phyloP scores from a whole-genome alignment of 2,888 invertebrate genomes.

The Drosophila atripex region DNA sequence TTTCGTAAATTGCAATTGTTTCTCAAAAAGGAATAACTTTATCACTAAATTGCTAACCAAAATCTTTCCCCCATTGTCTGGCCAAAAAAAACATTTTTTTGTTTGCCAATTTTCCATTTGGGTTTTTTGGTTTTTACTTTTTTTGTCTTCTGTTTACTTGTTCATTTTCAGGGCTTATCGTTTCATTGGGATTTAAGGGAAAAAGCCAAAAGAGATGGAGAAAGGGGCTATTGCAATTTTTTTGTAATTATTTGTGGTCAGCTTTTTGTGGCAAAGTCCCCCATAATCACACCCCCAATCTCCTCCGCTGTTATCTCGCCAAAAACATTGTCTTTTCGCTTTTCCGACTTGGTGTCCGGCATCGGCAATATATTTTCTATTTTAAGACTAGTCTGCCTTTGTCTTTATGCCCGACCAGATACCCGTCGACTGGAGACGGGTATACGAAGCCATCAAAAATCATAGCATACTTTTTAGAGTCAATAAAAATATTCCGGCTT shows the following conservation, averaged over 20 bases:
- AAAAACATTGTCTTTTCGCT: conserved; percentile 1
- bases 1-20: conserved; percentile 1
- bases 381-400: conserved; percentile 27
- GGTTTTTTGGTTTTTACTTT: conserved; percentile 3
- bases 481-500: neutral
- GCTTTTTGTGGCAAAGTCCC: neutral
- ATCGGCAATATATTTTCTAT: conserved; percentile 18
- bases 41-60: conserved; percentile 21
- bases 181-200: conserved; percentile 5
- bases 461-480: neutral
- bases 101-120: conserved; percentile 34
- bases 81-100: conserved; percentile 6
- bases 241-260: conserved; percentile 40
- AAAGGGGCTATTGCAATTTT: conserved; percentile 19
- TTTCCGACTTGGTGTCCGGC: neutral
- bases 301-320: conserved; percentile 3
- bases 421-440: neutral
- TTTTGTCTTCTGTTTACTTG: conserved; percentile 5
- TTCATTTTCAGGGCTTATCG: conserved; percentile 33
- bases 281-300: neutral
- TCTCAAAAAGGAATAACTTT: conserved; percentile 14
- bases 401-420: conserved; percentile 1
- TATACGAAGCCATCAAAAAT: neutral
- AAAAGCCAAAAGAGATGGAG: neutral
- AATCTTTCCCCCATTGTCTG: conserved; percentile 14